A percentile compares a stretch with the other conserved stretches of the same genome.
Evolutionary conservation across 2,888 invertebrate genomes (phyloP).

Genomic region (Lathronympha strigana): DNA sequence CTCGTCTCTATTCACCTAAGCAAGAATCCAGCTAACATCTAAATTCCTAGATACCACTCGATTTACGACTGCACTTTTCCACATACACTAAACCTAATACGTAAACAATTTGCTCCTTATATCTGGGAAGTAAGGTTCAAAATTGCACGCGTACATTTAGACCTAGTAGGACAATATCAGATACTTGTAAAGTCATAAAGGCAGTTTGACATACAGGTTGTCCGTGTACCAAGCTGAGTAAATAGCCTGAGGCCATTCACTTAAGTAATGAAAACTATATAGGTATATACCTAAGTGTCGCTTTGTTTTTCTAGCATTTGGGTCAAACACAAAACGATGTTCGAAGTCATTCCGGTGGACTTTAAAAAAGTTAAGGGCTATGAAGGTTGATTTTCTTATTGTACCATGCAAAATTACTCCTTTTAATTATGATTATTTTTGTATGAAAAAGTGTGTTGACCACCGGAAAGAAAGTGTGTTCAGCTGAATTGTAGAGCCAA

Average conservation of each 20-base stretch:
- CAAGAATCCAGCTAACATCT: conserved; percentile 26
- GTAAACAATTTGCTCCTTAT: neutral
- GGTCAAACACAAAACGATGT: too few species aligned
- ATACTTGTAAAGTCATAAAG: conserved; percentile 40
- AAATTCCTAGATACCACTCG: conserved; percentile 38
- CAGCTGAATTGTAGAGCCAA: too few species aligned
- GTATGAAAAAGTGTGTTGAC: too few species aligned
- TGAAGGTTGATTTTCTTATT: too few species aligned
- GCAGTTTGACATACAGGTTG: conserved; percentile 43
- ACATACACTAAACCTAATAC: conserved; percentile 13
- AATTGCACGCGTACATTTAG: neutral
- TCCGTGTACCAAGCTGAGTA: conserved; percentile 40
- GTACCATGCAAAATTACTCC: too few species aligned
- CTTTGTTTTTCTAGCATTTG: too few species aligned
- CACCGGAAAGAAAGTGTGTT: too few species aligned
- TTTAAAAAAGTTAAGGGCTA: too few species aligned
- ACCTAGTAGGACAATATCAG: conserved; percentile 20
- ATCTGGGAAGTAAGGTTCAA: neutral
- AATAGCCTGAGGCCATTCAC: conserved; percentile 43
- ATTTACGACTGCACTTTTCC: conserved; percentile 39
- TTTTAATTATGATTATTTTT: too few species aligned
- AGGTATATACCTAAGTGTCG: neutral
- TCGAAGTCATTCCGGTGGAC: too few species aligned
- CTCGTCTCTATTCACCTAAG: neutral
- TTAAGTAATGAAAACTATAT: conserved; percentile 19